A percentile compares a stretch with the other conserved stretches of the same genome.
These are phyloP conservation scores for Zophobas morio DNA, from an alignment of 1,140 invertebrate species.

Conservation along the genomic window DNA sequence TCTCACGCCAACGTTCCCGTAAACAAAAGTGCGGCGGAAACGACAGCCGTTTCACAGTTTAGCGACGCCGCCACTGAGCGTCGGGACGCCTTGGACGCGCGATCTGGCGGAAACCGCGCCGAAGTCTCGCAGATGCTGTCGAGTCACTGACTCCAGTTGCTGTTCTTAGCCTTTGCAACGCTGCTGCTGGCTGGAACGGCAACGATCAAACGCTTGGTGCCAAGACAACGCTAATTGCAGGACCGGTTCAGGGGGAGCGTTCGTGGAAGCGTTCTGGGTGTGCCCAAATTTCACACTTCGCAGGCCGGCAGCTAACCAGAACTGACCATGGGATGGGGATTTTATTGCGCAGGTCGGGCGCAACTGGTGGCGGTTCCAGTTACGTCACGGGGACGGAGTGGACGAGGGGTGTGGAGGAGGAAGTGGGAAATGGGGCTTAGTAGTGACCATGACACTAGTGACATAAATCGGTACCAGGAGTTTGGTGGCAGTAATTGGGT, in stretches of 20 bases:
- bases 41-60: constrained; percentile 46
- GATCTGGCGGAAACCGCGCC: constrained; percentile 53
- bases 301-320: not conserved
- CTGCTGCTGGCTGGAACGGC: constrained; percentile 31
- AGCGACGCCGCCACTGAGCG: constrained; percentile 34
- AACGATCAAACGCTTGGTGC: constrained; percentile 51
- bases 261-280: not conserved
- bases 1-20: constrained; percentile 9
- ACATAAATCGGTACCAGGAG: too few species aligned
- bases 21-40: constrained; percentile 42
- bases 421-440: too few species aligned
- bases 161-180: constrained; percentile 52
- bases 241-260: constrained; percentile 33
- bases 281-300: constrained; percentile 14
- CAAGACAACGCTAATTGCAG: constrained; percentile 47
- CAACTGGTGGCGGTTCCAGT: not conserved
- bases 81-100: constrained; percentile 46
- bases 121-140: constrained; percentile 54
- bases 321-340: constrained; percentile 23
- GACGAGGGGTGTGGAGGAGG: not conserved
- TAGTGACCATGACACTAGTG: too few species aligned
- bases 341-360: constrained; percentile 22
- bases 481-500: too few species aligned
- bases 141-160: constrained; percentile 60
- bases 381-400: not conserved